Evolutionary conservation across 2,797 vertebrate genomes (phyloP), one percentile per base, ranked within the genome.

Genomic region (Chlorospingus flavigularis): DNA sequence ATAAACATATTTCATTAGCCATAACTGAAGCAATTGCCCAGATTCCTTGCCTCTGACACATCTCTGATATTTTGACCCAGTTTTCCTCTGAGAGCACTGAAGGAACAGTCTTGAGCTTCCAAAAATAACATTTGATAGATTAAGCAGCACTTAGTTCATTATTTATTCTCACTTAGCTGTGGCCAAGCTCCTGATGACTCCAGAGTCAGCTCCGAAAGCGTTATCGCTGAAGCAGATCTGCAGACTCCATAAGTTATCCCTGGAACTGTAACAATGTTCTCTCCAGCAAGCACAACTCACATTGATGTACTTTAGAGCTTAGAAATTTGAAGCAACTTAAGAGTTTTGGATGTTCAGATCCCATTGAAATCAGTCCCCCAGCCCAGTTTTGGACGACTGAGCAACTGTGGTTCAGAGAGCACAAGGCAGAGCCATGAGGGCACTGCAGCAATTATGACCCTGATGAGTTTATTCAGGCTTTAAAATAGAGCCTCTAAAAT

Each of bases 81-180:
- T 86, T 95, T 94, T 88, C 86, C 58, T 81, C 51, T 53, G 86
- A 83, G 79, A 88, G 30, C 76, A 76, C 43, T 45, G 73, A 54
- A 86, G 39, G 47, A 86, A 81, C 73, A 75, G 51, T 58, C 55
- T 75, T 42, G 40, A 83, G 11, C 71, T 94, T 94, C 86, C 37
- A 75, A 78, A 96, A 92, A 81, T 83, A 80, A 54, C 26, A 19
- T 65, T 13, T 80, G 77, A 88, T 83, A 84, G 82, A 78, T 65
- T 17, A 58, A 81, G 55, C 72, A 94, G 80, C 62, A 31, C 39
- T 58, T 77, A 45, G 9, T 77, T 91, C 48, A n/a, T 86, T 91
- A 72, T 83, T 95, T 78, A 63, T 88, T 83, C 72, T 61, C 60
- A 23, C 50, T 91, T 71, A 74, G 45, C 72, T 54, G 30, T 50